These are phyloP conservation scores for Eupeodes corollae DNA, from an alignment of 1,140 invertebrate species.

Conservation along the genomic window DNA sequence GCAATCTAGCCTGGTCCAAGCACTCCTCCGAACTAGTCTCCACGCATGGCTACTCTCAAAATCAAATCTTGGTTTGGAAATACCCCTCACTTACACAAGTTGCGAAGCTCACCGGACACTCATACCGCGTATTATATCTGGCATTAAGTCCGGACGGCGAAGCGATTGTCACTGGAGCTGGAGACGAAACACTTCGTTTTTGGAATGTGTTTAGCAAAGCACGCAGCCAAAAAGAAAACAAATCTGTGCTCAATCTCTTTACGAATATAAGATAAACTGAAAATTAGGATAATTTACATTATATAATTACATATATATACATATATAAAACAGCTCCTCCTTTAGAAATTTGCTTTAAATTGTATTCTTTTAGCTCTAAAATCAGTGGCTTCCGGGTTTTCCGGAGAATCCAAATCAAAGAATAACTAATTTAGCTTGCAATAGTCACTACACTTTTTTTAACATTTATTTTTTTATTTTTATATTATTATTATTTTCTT, in stretches of 20 bases:
- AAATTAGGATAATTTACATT: too few relatives aligned
- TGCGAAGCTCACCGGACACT: conserved; percentile 96
- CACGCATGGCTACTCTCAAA: conserved; percentile 99
- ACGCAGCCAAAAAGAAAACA: conserved; percentile 87
- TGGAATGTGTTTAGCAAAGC: conserved; percentile 99
- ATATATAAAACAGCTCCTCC: too few relatives aligned
- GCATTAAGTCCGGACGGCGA: conserved; percentile 98
- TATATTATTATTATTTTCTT: too few relatives aligned
- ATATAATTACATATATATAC: too few relatives aligned
- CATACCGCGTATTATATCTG: conserved; percentile 91
- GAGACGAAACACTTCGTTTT: conserved; percentile 96
- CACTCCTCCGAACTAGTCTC: conserved; percentile 96
- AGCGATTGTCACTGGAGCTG: conserved; percentile 97
- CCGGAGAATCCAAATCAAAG: too few relatives aligned
- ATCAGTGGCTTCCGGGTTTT: too few relatives aligned
- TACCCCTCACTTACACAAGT: conserved; percentile 92
- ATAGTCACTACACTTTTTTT: too few relatives aligned
- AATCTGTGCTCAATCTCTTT: conserved; percentile 94
- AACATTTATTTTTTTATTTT: too few relatives aligned
- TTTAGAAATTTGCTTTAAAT: too few relatives aligned
- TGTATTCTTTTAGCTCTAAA: too few relatives aligned
- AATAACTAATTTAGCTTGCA: too few relatives aligned
- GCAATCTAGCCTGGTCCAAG: conserved; percentile 98
- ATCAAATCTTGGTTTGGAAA: conserved; percentile 99
- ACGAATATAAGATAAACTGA: conserved; percentile 43